These are phyloP conservation scores for Motacilla tschutschensis DNA, from an alignment of 2,113 vertebrate genomes.

Conservation along the genomic window DNA sequence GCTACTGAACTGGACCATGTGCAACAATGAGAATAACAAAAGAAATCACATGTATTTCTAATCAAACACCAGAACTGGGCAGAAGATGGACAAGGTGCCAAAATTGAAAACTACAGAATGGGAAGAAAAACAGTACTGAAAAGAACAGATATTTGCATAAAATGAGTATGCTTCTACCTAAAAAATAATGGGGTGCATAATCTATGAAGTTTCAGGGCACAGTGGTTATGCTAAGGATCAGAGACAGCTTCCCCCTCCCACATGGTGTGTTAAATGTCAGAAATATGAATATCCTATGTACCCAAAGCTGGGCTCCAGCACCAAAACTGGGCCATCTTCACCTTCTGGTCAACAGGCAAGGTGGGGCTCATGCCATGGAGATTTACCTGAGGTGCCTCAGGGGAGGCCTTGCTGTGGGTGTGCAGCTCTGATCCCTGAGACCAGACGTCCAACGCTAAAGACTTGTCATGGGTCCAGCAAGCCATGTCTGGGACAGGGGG, in stretches of 20 bases:
- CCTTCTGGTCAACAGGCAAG: not conserved
- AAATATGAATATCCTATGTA: not conserved
- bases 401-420: not conserved
- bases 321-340: not conserved
- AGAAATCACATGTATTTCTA: not conserved
- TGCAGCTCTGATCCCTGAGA: not conserved
- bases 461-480: not conserved
- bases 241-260: not conserved
- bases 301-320: not conserved
- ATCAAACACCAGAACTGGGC: not conserved
- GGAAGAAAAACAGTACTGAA: not conserved
- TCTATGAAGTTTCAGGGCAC: not conserved
- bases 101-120: not conserved
- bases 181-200: not conserved
- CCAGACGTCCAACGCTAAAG: fast-evolving
- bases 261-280: no score
- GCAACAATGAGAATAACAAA: not conserved
- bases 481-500: fast-evolving
- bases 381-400: not conserved
- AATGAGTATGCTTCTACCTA: not conserved
- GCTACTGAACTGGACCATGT: not conserved
- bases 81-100: not conserved
- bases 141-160: not conserved
- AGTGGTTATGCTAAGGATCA: fast-evolving
- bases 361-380: fast-evolving